Evolutionary conservation across 1,140 invertebrate species (phyloP).

Genomic region (Lordiphosa mommai): DNA sequence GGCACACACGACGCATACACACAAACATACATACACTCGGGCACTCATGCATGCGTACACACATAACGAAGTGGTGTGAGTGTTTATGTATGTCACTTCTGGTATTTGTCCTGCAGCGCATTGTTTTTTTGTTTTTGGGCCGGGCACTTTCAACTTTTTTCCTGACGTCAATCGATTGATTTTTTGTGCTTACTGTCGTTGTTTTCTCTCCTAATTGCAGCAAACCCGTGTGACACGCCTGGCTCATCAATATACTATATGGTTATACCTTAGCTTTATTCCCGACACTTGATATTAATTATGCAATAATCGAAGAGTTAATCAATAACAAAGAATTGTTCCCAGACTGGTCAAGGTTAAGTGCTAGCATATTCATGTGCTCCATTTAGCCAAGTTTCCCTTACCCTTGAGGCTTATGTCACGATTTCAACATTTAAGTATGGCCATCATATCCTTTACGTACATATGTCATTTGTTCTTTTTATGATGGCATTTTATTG

Average conservation of each 20-base stretch:
- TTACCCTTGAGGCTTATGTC: neutral
- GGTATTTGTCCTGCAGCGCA: slow-evolving; percentile 19
- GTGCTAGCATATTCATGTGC: slow-evolving; percentile 8
- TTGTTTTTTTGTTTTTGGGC: slow-evolving; percentile 12
- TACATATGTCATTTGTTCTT: slow-evolving; percentile 61
- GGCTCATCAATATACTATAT: slow-evolving; percentile 47
- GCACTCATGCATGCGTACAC: slow-evolving; percentile 1
- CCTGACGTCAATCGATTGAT: slow-evolving; percentile 75
- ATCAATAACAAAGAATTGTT: neutral
- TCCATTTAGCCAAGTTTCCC: slow-evolving; percentile 12
- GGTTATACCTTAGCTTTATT: neutral
- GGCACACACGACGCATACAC: too few species aligned
- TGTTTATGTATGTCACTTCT: slow-evolving; percentile 1
- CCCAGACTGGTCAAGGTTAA: slow-evolving; percentile 25
- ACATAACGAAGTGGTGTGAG: slow-evolving; percentile 1
- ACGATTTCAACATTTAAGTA: slow-evolving; percentile 24
- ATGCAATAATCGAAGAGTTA: slow-evolving; percentile 55
- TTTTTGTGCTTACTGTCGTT: slow-evolving; percentile 32
- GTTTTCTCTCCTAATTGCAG: slow-evolving; percentile 37
- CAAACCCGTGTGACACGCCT: slow-evolving; percentile 5
- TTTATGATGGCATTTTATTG: slow-evolving; percentile 54
- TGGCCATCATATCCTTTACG: slow-evolving; percentile 40
- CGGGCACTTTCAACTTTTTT: slow-evolving; percentile 29
- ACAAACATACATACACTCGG: too few species aligned
- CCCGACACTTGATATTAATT: slow-evolving; percentile 46